Evolutionary conservation across 1,140 invertebrate species (phyloP), one percentile per base, ranked within the genome.

Genomic region (Delia radicum): DNA sequence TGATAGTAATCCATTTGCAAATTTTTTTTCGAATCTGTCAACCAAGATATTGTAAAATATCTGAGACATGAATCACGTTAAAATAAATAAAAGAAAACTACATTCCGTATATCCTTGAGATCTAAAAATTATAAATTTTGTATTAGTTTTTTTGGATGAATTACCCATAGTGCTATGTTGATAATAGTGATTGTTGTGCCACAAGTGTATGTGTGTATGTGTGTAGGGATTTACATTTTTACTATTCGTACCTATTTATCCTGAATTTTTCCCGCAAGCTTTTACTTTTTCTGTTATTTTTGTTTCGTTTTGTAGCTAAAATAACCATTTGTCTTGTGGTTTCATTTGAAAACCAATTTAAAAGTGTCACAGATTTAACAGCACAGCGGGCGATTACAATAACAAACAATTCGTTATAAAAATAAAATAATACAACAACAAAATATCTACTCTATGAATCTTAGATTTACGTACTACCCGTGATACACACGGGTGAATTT

Each of bases 291-390:
- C n/a, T 10, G 7, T 69, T 69, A 21, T 33, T 63, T 63, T 21
- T 21, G 29, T 31, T 69, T 67, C 6, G 61, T 63, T 26, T 63
- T 8, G 4, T 15, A 3, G 24, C n/a, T 63, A 69, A 24, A 67
- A 28, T 24, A 28, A 69, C 28, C 28, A 69, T 33, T 69, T 69
- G 65, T 69, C 65, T 33, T 69, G 65, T 33, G 65, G 65, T 69
- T 69, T 69, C 33, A 69, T 69, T 69, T 69, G 33, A 69, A 69
- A 69, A 33, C 65, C 65, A 69, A 69, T 69, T 69, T 69, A 69
- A 69, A 33, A 69, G 65, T 69, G 65, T 69, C 65, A 69, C 65
- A 3, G 65, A 69, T 69, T 69, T 69, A 29, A 33, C 65, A 69
- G 46, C 15, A 55, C 46, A 55, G 46, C 46, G 21, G 46, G 46